These are phyloP conservation scores for Mellivora capensis DNA, from an alignment of 2,113 vertebrate genomes.

Conservation along the genomic window DNA sequence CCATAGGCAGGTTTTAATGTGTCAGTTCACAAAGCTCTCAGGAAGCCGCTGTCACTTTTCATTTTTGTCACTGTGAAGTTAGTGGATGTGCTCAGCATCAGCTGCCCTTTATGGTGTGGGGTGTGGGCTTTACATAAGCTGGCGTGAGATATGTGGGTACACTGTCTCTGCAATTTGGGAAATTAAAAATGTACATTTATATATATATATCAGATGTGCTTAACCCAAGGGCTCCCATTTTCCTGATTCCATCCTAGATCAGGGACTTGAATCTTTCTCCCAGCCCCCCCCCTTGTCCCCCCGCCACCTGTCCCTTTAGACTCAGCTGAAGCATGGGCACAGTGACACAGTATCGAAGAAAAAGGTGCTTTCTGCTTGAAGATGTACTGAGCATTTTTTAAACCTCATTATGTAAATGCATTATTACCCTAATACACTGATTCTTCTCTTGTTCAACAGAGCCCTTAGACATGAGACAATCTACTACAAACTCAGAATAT, in stretches of 20 bases:
- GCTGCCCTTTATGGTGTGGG: not conserved
- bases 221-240: not conserved
- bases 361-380: slow-evolving; percentile 56
- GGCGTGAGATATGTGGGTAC: not conserved
- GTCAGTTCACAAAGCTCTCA: slow-evolving; percentile 29
- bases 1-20: not conserved
- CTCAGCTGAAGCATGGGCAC: not conserved
- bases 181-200: not conserved
- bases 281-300: no score
- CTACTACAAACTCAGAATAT: slow-evolving; percentile 42
- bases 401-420: slow-evolving; percentile 63
- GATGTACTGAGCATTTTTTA: slow-evolving; percentile 49
- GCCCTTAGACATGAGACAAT: slow-evolving; percentile 33
- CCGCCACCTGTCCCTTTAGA: not conserved
- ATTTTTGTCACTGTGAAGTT: slow-evolving; percentile 19
- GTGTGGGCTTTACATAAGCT: not conserved
- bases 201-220: not conserved
- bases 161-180: not conserved
- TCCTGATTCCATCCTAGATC: not conserved
- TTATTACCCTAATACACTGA: slow-evolving; percentile 55
- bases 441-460: slow-evolving; percentile 59
- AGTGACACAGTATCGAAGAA: not conserved
- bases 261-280: not conserved
- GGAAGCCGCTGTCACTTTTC: slow-evolving; percentile 33
- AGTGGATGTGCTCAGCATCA: not conserved